Base-by-base conservation (phyloP, 2,113 vertebrate genomes). In the Microtus oregoni region DNA sequence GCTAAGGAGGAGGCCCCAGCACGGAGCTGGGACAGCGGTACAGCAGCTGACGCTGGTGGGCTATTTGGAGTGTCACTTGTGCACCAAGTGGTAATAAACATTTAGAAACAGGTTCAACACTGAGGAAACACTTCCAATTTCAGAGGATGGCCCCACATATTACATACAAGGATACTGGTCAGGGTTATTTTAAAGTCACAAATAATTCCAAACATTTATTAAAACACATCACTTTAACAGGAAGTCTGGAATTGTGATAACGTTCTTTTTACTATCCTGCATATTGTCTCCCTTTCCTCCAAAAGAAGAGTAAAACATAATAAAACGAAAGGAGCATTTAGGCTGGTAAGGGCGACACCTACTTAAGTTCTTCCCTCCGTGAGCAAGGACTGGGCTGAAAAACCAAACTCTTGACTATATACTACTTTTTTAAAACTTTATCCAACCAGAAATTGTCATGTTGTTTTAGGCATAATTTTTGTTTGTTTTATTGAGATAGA, bases 201-300 rank as follows among this genome's bases (percentile, higher is more conserved):
- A 96, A 98, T 95, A 97, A 97, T 94, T 97, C 94, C 97, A 98
- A 98, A 98, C 91, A 97, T 98, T 98, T 98, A 98, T 98, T 98
- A 97, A 98, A 97, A 96, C 1, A 96, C 1, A 95, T 15, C 91
- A 95, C 95, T 92, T 97, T 94, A 97, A 92, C 4, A 94, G 50
- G 96, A 97, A 97, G 89, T 89, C 89, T 97, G 90, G 97, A 98
- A 98, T 95, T 95, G 72, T 67, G 63, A 24, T 38, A 93, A 95
- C 68, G 86, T 94, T 97, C 75, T 95, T 95, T 96, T 91, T 92
- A 97, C 95, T 81, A 86, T 86, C 77, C 91, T 94, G 47, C 91
- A 38, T 55, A 97, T 96, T 87, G 96, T 72, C 96, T n/a, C 88
- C 82, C 86, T 85, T 26, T 65, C 70, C 67, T 92, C 75, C 94